Conservation (phyloP, 2,113 vertebrate genomes). For the Rhinogobius similis region DNA sequence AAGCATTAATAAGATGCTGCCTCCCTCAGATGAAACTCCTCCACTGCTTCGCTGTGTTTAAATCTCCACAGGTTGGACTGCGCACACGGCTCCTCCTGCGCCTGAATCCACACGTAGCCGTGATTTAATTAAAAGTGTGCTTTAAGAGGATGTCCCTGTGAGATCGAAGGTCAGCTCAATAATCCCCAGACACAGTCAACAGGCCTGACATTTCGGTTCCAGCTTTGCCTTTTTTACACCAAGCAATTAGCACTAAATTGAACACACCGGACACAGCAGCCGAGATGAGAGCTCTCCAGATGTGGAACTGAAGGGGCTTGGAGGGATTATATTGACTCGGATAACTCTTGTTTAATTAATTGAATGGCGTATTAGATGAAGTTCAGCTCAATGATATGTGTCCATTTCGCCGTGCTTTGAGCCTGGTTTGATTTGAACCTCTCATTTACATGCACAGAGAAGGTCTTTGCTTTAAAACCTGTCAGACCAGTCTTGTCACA, state of each 20-base stretch:
- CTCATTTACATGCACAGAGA: too few species aligned
- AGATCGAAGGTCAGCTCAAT: constrained; percentile 57
- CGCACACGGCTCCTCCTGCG: constrained; percentile 14
- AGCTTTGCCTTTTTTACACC: not conserved
- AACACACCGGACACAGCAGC: constrained; percentile 33
- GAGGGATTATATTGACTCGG: not conserved
- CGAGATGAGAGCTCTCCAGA: not conserved
- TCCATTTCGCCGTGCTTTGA: not conserved
- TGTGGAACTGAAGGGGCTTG: not conserved
- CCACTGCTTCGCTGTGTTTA: not conserved
- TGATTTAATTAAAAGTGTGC: constrained; percentile 62
- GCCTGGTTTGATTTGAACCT: too few species aligned
- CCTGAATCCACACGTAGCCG: constrained; percentile 45
- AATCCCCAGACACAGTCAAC: constrained; percentile 63
- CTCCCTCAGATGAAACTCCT: not conserved
- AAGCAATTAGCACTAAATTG: constrained; percentile 34
- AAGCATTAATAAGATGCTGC: too few species aligned
- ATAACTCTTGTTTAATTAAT: not conserved
- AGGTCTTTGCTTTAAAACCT: too few species aligned
- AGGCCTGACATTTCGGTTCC: constrained; percentile 39
- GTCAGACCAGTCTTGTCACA: too few species aligned
- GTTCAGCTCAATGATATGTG: not conserved
- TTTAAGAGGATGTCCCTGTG: constrained; percentile 38
- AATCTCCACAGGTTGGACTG: not conserved
- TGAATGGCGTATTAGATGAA: not conserved